Base-by-base conservation (phyloP, 2,888 invertebrate species). In the Baccha elongata region DNA sequence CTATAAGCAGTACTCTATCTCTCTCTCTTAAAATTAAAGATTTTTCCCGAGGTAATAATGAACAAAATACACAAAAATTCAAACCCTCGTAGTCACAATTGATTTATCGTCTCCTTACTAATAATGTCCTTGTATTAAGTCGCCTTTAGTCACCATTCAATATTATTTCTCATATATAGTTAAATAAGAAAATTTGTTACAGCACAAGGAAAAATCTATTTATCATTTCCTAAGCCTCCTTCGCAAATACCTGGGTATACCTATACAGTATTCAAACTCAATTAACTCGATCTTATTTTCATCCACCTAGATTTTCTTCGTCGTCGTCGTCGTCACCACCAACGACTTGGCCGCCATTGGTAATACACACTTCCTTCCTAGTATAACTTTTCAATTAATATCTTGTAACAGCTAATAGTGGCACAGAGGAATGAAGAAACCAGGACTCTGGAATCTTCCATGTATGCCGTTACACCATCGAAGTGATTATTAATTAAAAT, bases 401-500 rank as follows among this genome's bases (percentile, higher is more conserved):
- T 29, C 69, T 37, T 62, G 75, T 69, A 69, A 69, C 60, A 32
- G 62, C 50, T 53, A 62, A 62, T 69, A 65, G 44, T 21, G 23
- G 29, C 17, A n/a, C 13, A 13, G 26, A 53, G 6, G 19, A 11
- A 6, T 48, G 44, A 15, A 13, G 17, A 13, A 52, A n/a, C 2
- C 53, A 44, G 35, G 44, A 23, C 42, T 58, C 26, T 42, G 26
- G 17, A 67, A 68, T 68, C 53, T n/a, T 53, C 10, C 10, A 21
- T 23, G 58, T 37, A 58, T n/a, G n/a, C 46, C 8, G 29, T 32
- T 13, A 13, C 37, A 7, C 37, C 42, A 50, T 68, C 46, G 29
- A 42, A 46, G 62, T 62, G 69, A 76, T 80, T 74, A 74, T 74
- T 74, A 74, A 74, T 74, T 80, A 68, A 80, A 74, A 69, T 42